Base-by-base conservation (phyloP, 2,113 vertebrate genomes). In the Sander lucioperca region DNA sequence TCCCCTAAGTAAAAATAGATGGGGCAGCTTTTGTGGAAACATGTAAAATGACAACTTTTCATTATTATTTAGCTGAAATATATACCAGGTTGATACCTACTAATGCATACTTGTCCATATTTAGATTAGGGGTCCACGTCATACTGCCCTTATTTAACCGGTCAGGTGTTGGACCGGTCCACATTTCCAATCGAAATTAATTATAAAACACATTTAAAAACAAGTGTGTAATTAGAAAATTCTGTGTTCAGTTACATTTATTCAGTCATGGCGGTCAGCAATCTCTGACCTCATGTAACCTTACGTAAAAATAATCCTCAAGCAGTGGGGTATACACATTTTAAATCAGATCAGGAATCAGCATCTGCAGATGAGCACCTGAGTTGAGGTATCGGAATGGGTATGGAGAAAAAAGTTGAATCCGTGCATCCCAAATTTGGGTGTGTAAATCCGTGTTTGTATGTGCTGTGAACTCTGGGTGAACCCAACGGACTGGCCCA, bases 401-500 rank as follows among this genome's bases (percentile, higher is more conserved):
- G 12, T 15, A 2, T 45, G 15, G 30, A 82, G 62, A 43, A 14
- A 21, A 23, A 54, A 27, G 16, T 54, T 5, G 14, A n/a, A 56
- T 18, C 5, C 2, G 8, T 30, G 67, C 33, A 62, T 61, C 18
- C 30, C 11, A 76, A 14, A 30, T 65, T 3, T 73, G 45, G 8
- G 14, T 67, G 45, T 80, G 30, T 57, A 58, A 61, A 45, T 14
- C 48, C 0, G 23, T 30, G 53, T 36, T n/a, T 45, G 7, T 58
- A 57, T 19, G 18, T 68, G 50, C 33, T 12, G 9, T 72, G 74
- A 83, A 77, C 86, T 16, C 33, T 9, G 47, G 16, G n/a, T 83
- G 80, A 92, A 88, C 84, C 71, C 62, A 58, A 23, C 14, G 33
- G 53, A 70, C 68, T 53, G 48, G 23, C 45, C 51, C 19, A 6